phyloP scores from a whole-genome alignment of 2,888 invertebrate genomes.

The Odontocerum albicorne region DNA sequence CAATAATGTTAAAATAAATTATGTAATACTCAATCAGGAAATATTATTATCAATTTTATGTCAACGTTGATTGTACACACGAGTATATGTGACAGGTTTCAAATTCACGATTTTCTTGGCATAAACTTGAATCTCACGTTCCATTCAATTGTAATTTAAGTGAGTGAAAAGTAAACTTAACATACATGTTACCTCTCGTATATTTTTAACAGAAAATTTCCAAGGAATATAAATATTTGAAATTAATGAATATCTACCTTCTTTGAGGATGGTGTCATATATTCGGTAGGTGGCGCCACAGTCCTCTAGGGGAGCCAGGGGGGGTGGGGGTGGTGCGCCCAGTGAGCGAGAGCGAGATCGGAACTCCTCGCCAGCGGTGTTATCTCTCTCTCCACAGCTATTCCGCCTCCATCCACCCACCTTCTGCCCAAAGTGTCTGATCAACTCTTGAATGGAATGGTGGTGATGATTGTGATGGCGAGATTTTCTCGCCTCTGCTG shows the following conservation, averaged over 20 bases:
- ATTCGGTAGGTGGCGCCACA: slow-evolving; percentile 82
- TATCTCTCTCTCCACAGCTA: slow-evolving; percentile 53
- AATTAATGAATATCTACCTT: slow-evolving; percentile 56
- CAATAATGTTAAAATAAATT: too few relatives aligned
- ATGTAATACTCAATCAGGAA: too few relatives aligned
- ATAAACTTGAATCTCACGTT: too few relatives aligned
- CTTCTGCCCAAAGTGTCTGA: slow-evolving; percentile 74
- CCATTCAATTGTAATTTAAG: too few relatives aligned
- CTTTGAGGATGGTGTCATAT: slow-evolving; percentile 74
- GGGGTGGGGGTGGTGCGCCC: slow-evolving; percentile 61
- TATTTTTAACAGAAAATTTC: too few relatives aligned
- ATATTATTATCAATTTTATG: too few relatives aligned
- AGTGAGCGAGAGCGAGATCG: slow-evolving; percentile 77
- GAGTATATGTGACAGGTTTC: too few relatives aligned
- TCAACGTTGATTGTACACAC: too few relatives aligned
- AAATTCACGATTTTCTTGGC: too few relatives aligned
- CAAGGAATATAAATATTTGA: neutral
- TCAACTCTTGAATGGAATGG: slow-evolving; percentile 76
- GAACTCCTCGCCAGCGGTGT: slow-evolving; percentile 63
- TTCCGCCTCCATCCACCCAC: slow-evolving; percentile 66
- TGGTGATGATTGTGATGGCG: slow-evolving; percentile 49
- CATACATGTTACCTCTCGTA: too few relatives aligned
- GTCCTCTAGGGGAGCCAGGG: slow-evolving; percentile 61
- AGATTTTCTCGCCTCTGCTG: slow-evolving; percentile 41
- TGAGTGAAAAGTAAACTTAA: too few relatives aligned